phyloP scores from a whole-genome alignment of 2,888 invertebrate species.

The Rhabditophanes sp. region DNA sequence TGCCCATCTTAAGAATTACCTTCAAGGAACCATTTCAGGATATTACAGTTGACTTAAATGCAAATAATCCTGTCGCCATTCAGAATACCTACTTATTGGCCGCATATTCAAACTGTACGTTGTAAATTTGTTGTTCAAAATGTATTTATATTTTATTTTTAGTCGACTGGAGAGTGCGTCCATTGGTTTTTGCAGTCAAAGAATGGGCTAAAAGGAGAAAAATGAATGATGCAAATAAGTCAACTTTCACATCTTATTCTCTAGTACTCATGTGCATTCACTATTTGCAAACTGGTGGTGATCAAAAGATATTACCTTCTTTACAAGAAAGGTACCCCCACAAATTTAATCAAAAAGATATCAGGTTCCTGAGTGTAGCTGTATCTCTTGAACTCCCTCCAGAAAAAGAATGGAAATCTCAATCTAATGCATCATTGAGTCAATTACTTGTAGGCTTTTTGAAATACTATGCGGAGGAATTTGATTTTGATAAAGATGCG shows the following conservation, averaged over 20 bases:
- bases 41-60: conserved; percentile 84
- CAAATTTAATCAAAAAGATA: conserved; percentile 52
- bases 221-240: conserved; percentile 84
- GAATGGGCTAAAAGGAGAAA: conserved; percentile 82
- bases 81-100: conserved; percentile 81
- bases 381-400: conserved; percentile 9
- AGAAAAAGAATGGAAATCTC: too few species aligned
- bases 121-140: too few species aligned
- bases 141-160: too few species aligned
- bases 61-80: conserved; percentile 86
- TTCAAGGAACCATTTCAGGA: conserved; percentile 47
- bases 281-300: conserved; percentile 73
- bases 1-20: conserved; percentile 46
- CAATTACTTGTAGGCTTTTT: conserved; percentile 66
- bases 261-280: conserved; percentile 88
- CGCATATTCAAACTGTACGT: conserved; percentile 69
- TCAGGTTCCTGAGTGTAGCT: conserved; percentile 19
- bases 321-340: conserved; percentile 59
- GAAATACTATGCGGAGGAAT: conserved; percentile 63
- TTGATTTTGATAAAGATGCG: conserved; percentile 61
- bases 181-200: conserved; percentile 74
- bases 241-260: conserved; percentile 93
- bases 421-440: conserved; percentile 62
- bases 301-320: conserved; percentile 66
- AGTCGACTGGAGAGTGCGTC: conserved; percentile 87